A percentile compares a stretch with the other conserved stretches of the same genome.
These are phyloP conservation scores for Tipula lateralis DNA, from an alignment of 2,888 invertebrate species.

Conservation along the genomic window DNA sequence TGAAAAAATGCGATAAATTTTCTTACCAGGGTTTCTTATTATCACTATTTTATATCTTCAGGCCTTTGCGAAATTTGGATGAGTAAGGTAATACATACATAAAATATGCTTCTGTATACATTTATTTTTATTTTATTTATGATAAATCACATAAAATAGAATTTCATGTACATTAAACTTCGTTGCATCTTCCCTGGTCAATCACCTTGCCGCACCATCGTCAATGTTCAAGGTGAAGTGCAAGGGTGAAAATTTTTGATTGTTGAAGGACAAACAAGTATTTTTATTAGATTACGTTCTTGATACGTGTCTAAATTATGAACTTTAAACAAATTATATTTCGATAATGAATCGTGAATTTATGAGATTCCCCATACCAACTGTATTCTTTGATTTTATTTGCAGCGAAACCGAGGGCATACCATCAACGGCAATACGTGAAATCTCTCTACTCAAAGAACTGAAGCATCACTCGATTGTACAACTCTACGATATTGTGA, in stretches of 20 bases:
- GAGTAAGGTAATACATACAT: background rate
- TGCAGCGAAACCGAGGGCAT: constrained; percentile 91
- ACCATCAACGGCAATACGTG: constrained; percentile 93
- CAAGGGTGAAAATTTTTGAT: background rate
- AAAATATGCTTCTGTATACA: background rate
- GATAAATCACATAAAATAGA: background rate
- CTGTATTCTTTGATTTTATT: background rate
- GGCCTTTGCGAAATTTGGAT: background rate
- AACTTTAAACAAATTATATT: background rate
- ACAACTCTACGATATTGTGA: constrained; percentile 82
- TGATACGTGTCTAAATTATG: background rate
- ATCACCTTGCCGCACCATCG: background rate
- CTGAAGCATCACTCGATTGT: constrained; percentile 88
- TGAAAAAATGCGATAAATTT: background rate
- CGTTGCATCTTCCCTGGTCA: background rate
- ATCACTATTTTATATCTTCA: background rate
- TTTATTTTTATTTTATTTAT: background rate
- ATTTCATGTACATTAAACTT: background rate
- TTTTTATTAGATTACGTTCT: background rate
- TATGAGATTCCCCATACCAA: background rate
- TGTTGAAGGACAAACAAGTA: background rate
- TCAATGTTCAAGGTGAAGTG: background rate
- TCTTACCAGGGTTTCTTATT: too few relatives aligned
- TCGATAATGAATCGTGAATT: background rate
- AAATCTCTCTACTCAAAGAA: constrained; percentile 89